Base-by-base conservation (phyloP, 2,113 vertebrate species). In the Terrapene triunguis region DNA sequence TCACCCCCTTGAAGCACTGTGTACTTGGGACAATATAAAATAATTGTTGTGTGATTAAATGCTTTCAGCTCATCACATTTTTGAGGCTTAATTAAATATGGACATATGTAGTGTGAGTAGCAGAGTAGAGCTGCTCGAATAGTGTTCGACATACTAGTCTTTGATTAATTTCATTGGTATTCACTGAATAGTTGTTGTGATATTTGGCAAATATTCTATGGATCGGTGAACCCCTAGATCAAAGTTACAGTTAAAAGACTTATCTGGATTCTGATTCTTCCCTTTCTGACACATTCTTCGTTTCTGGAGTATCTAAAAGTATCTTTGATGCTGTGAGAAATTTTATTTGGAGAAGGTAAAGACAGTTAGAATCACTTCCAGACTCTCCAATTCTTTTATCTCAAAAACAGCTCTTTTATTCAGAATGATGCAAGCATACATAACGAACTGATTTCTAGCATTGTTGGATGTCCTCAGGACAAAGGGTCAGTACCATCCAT, bases 111-210 rank as follows among this genome's bases (percentile, higher is more conserved):
- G 83, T 92, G 10, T 86, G 95, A 74, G 32, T 93, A 6, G 10
- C 72, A 51, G 97, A 94, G 94, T 89, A 92, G 55, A 88, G 62
- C 78, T 92, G 88, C 85, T 83, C 6, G 80, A 84, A 85, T 90
- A 84, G 32, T 84, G 69, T 89, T 93, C 90, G 76, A 48, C 21
- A 62, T 62, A 6, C 59, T 16, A 32, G 6, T 62, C 29, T 62
- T 62, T 97, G 93, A 96, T 94, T 92, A 96, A 96, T 89, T 91
- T 72, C 87, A 88, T 65, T 74, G 90, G 72, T 94, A 94, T 96
- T 94, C 53, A 95, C 87, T 65, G 47, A 90, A 29, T 57, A 86
- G 80, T 93, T 95, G 84, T 87, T 65, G 80, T 94, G 92, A 85
- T 53, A 95, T 65, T 96, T 94, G 87, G 50, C 79, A 94, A 91